phyloP scores from a whole-genome alignment of 2,113 vertebrate genomes.

The Heterotis niloticus region DNA sequence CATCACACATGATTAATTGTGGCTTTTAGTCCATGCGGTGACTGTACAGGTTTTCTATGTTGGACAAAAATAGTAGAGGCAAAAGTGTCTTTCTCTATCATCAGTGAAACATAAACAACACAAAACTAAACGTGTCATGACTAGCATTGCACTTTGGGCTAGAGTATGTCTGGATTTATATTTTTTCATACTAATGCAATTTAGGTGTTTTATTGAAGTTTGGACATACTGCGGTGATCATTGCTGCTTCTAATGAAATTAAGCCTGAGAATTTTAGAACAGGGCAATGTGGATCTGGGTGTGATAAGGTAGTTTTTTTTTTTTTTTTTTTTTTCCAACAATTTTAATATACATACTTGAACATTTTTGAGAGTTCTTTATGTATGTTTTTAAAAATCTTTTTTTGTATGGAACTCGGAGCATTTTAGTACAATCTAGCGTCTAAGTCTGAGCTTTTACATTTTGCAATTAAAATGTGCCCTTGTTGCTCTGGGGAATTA shows the following conservation, averaged over 20 bases:
- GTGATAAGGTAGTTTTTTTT: not conserved
- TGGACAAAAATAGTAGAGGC: too few relatives aligned
- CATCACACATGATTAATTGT: too few relatives aligned
- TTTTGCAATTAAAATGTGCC: conserved; percentile 93
- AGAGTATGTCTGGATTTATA: not conserved
- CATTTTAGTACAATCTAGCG: conserved; percentile 77
- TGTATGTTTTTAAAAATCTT: conserved; percentile 1
- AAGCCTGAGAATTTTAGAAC: not conserved
- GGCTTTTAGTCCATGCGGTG: too few relatives aligned
- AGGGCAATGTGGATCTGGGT: not conserved
- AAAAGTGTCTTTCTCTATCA: too few relatives aligned
- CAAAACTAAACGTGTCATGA: not conserved
- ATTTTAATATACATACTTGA: not conserved
- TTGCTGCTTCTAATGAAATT: not conserved
- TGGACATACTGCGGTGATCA: not conserved
- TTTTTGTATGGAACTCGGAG: conserved; percentile 76
- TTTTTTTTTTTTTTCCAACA: not conserved
- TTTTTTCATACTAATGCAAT: not conserved
- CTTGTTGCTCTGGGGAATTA: conserved; percentile 79
- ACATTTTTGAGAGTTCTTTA: not conserved
- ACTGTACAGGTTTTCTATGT: too few relatives aligned
- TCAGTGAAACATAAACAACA: not conserved
- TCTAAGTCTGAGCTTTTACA: conserved; percentile 95
- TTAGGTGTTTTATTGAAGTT: not conserved
- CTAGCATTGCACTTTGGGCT: not conserved